A percentile compares a stretch with the other conserved stretches of the same genome.
Evolutionary conservation across 2,113 vertebrate genomes (phyloP).

Genomic region (Cygnus atratus): DNA sequence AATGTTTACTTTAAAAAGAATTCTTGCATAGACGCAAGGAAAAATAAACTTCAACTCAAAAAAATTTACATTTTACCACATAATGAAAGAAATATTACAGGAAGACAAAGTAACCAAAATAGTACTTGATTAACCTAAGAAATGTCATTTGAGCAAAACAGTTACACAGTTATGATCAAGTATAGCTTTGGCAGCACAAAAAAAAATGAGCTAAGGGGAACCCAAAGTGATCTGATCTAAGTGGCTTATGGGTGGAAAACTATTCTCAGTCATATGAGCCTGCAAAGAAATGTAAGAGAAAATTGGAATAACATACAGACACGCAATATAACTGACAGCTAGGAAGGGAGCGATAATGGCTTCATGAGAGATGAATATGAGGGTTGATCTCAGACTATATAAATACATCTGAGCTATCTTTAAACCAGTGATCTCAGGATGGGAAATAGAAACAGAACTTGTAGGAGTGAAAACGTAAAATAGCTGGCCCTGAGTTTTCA

Average conservation of each 20-base stretch:
- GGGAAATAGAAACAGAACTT: slow-evolving; percentile 29
- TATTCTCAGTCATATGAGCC: not conserved
- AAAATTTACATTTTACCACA: not conserved
- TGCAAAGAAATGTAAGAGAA: not conserved
- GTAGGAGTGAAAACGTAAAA: slow-evolving; percentile 36
- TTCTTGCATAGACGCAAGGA: not conserved
- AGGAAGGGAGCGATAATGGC: not conserved
- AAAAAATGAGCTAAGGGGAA: not conserved
- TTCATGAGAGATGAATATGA: not conserved
- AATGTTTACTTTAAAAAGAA: not conserved
- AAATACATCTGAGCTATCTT: slow-evolving; percentile 8
- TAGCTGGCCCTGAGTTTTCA: slow-evolving; percentile 14
- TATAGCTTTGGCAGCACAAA: not conserved
- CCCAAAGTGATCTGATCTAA: not conserved
- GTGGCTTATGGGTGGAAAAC: not conserved
- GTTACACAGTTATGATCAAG: not conserved
- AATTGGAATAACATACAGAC: not conserved
- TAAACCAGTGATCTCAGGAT: slow-evolving; percentile 3
- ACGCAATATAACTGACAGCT: not conserved
- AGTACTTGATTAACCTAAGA: not conserved
- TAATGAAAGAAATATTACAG: not conserved
- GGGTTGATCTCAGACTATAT: not conserved
- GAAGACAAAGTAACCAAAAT: not conserved
- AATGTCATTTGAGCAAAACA: not conserved
- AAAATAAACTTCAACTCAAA: not conserved